A percentile compares a stretch with the other conserved stretches of the same genome.
Evolutionary conservation across 2,113 vertebrate genomes (phyloP).

Genomic region (Anas platyrhynchos): DNA sequence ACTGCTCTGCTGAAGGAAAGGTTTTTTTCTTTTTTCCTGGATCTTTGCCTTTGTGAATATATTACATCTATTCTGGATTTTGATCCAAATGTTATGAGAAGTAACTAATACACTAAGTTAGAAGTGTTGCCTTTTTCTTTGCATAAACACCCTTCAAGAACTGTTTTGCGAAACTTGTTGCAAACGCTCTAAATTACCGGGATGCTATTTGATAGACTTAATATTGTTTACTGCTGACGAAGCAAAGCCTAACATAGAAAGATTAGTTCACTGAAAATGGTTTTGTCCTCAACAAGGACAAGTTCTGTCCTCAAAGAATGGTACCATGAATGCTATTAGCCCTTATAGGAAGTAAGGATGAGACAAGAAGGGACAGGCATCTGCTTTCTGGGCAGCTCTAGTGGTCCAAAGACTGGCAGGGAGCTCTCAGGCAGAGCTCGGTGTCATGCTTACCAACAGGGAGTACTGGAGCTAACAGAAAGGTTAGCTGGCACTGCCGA

Average conservation of each 20-base stretch:
- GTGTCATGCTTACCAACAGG: neutral
- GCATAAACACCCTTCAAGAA: conserved; percentile 13
- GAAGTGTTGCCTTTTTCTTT: neutral
- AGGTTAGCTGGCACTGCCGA: neutral
- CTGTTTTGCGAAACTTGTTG: neutral
- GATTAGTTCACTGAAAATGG: neutral
- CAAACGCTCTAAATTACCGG: conserved; percentile 7
- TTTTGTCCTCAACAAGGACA: neutral
- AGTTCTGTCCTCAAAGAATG: neutral
- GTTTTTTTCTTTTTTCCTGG: conserved; percentile 46
- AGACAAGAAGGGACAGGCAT: neutral
- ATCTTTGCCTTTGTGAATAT: conserved; percentile 26
- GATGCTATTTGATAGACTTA: neutral
- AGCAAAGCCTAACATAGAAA: neutral
- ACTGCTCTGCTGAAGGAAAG: neutral
- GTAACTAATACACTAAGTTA: neutral
- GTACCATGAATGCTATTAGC: neutral
- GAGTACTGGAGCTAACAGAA: neutral
- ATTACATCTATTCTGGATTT: neutral
- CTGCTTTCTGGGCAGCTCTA: neutral
- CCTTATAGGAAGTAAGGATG: neutral
- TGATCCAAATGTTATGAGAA: neutral
- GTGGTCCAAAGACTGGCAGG: neutral
- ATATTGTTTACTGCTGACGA: neutral
- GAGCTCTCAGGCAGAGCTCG: neutral